These are phyloP conservation scores for Lepus europaeus DNA, from an alignment of 2,113 vertebrate species.

Conservation along the genomic window DNA sequence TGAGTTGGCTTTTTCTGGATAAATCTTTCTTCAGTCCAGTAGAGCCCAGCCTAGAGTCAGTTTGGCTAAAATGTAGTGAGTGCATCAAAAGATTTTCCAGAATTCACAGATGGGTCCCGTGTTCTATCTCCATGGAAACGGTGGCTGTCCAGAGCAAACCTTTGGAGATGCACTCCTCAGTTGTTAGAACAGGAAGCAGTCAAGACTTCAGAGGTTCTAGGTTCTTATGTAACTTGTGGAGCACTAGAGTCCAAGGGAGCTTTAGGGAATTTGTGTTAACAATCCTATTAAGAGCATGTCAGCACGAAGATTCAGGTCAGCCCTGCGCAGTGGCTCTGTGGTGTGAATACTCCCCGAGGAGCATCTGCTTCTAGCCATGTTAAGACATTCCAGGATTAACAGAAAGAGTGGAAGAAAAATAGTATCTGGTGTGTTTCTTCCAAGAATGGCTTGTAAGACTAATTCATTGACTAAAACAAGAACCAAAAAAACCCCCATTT, in stretches of 20 bases:
- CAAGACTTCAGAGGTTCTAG: neutral
- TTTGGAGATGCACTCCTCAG: neutral
- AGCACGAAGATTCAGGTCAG: constrained; percentile 49
- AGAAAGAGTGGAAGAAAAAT: constrained; percentile 65
- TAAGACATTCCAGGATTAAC: constrained; percentile 68
- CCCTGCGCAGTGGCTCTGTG: constrained; percentile 45
- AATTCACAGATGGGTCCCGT: neutral
- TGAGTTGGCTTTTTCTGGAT: neutral
- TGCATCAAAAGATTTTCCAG: neutral
- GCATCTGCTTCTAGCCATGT: constrained; percentile 69
- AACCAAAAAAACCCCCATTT: constrained; percentile 42
- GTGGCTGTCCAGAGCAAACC: neutral
- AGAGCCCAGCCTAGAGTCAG: neutral
- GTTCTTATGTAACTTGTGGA: neutral
- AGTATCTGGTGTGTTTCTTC: constrained; percentile 10
- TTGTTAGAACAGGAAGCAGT: neutral
- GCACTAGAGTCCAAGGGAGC: neutral
- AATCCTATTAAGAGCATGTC: neutral
- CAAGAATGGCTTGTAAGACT: constrained; percentile 49
- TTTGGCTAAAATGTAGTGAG: constrained; percentile 22
- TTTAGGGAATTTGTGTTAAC: constrained; percentile 6
- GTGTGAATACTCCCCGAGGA: constrained; percentile 45
- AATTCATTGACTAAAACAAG: constrained; percentile 34
- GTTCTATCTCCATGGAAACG: neutral
- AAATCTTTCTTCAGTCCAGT: neutral